Percentiles rank a stretch among this genome's conserved stretches.
Conservation (phyloP, 2,797 vertebrate genomes). For the Sebastes paucispinis region DNA sequence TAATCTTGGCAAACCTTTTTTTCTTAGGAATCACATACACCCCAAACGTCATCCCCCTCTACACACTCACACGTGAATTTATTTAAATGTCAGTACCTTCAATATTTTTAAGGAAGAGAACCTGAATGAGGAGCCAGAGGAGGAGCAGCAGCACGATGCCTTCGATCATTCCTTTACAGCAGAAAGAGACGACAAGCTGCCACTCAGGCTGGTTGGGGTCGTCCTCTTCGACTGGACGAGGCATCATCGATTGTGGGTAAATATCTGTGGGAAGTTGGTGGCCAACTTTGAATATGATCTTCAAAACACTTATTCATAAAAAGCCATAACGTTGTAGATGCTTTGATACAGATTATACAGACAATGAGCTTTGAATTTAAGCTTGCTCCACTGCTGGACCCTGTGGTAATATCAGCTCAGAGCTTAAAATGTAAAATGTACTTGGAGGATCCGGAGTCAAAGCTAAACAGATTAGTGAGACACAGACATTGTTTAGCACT, state of each 20-base stretch:
- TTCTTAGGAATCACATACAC: not conserved
- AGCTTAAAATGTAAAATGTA: not conserved
- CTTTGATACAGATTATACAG: not conserved
- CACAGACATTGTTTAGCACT: not conserved
- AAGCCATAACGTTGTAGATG: not conserved
- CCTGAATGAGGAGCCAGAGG: conserved; percentile 23
- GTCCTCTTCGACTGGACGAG: not conserved
- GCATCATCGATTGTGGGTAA: not conserved
- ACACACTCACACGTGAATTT: not conserved
- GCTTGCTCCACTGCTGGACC: not conserved
- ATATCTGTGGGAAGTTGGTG: not conserved
- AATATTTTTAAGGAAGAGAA: conserved; percentile 13
- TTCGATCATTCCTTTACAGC: conserved; percentile 27
- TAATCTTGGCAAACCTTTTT: not conserved
- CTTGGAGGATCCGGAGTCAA: not conserved
- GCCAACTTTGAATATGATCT: not conserved
- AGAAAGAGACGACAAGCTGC: conserved; percentile 30
- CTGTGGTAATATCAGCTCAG: no score
- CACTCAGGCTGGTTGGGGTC: not conserved
- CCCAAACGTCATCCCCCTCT: not conserved
- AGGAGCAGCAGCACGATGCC: conserved; percentile 13
- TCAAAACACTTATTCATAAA: not conserved
- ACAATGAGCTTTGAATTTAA: not conserved
- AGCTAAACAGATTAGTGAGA: not conserved
- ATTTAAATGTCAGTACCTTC: not conserved